phyloP scores from a whole-genome alignment of 2,113 vertebrate genomes.

The Cettia cetti region DNA sequence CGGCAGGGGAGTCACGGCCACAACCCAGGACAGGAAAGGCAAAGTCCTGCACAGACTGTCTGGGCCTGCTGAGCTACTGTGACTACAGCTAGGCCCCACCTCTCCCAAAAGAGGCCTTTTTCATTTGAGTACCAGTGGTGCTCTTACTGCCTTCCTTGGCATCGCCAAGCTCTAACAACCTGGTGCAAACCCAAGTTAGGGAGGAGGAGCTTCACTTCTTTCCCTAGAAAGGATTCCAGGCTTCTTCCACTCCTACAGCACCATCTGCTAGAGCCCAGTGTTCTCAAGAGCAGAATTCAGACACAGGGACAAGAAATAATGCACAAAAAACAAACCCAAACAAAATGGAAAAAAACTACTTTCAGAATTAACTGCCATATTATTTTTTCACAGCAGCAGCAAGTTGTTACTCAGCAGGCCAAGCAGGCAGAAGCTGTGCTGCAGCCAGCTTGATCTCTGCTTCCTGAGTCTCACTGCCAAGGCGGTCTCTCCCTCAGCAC shows the following conservation, averaged over 20 bases:
- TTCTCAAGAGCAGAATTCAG: background rate
- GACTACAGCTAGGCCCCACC: background rate
- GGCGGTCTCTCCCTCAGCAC: background rate
- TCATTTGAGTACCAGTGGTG: fast-evolving
- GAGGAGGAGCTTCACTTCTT: background rate
- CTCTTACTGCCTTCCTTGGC: background rate
- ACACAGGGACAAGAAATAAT: background rate
- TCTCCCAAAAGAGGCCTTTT: background rate
- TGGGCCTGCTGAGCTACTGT: fast-evolving
- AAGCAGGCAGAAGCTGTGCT: background rate
- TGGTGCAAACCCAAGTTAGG: background rate
- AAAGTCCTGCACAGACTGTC: fast-evolving
- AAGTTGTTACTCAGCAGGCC: background rate
- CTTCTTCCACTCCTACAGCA: background rate
- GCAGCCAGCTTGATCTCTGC: background rate
- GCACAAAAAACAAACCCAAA: background rate
- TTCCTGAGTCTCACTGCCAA: background rate
- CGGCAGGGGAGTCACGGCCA: fast-evolving
- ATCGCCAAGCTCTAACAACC: background rate
- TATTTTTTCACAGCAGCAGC: background rate
- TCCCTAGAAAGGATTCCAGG: background rate
- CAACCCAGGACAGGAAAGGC: fast-evolving
- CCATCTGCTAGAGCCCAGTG: background rate
- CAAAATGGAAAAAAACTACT: background rate
- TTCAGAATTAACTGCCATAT: background rate